Evolutionary conservation across 2,113 vertebrate genomes (phyloP), one percentile per base, ranked within the genome.

Genomic region (Halichoeres trimaculatus): DNA sequence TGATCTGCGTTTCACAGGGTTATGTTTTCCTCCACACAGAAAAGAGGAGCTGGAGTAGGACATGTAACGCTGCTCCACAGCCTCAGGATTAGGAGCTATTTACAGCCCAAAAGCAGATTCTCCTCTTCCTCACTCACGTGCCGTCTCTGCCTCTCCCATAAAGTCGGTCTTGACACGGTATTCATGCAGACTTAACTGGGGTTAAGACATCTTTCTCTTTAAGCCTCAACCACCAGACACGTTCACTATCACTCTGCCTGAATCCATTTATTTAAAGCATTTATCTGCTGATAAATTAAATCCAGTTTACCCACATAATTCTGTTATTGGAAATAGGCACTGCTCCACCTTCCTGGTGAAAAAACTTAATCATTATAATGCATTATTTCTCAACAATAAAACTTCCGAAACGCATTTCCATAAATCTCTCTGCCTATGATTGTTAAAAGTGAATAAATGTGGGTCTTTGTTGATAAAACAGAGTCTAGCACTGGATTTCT

Each of bases 81-180:
- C 70, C 62, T 52, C 70, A 75, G 83, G 83, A 85, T 89, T 87
- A 84, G 17, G 17, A 81, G 63, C 76, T 72, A 80, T 86, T 89
- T 86, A 64, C 67, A 85, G 79, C 40, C 70, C 48, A 76, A 75
- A 79, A 75, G 78, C 56, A 78, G 75, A 83, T 78, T 69, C 58
- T 38, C 36, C 50, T 72, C 47, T 40, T 63, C 58, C 19, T 61
- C 53, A 54, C 35, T 70, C 35, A 56, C 63, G 13, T 74, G 35
- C 50, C 24, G 12, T 54, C 20, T 23, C 50, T 45, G 26, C 43
- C 67, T 73, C 58, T 50, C 19, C 14, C 34, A n/a, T 26, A 22
- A 48, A 26, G 65, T 64, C 66, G 47, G 50, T 19, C 14, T 63
- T 71, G 23, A 50, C 16, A 34, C 2, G 8, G 4, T n/a, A 54